These are phyloP conservation scores for Aquatica leii DNA, from an alignment of 2,888 invertebrate genomes.

Conservation along the genomic window DNA sequence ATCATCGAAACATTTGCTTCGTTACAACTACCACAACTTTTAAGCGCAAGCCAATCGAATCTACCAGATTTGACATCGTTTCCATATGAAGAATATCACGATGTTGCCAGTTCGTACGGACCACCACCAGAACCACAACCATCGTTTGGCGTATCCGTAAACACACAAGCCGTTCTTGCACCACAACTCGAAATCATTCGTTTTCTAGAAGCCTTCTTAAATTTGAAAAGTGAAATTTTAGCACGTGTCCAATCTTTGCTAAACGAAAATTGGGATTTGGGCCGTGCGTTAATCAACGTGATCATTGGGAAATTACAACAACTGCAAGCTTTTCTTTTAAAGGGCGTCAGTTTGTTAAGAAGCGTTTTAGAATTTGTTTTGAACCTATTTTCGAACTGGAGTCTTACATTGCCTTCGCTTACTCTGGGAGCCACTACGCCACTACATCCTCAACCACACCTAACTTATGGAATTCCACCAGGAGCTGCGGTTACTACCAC, in stretches of 20 bases:
- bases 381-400: constrained; percentile 42
- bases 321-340: constrained; percentile 45
- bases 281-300: constrained; percentile 41
- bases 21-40: not conserved
- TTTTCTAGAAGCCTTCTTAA: constrained; percentile 45
- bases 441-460: constrained; percentile 2
- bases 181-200: constrained; percentile 46
- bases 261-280: constrained; percentile 46
- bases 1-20: not conserved
- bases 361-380: constrained; percentile 46
- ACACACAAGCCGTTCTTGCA: constrained; percentile 22
- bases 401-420: constrained; percentile 33
- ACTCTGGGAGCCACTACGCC: constrained; percentile 17
- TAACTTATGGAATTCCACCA: constrained; percentile 20
- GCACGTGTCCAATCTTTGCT: constrained; percentile 40
- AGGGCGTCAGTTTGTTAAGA: constrained; percentile 43
- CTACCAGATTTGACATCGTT: not conserved
- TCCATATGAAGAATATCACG: constrained; percentile 14
- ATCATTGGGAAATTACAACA: constrained; percentile 42
- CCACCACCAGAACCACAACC: constrained; percentile 10
- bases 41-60: not conserved
- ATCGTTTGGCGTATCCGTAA: constrained; percentile 11
- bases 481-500: not conserved
- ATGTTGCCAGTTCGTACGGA: constrained; percentile 10
- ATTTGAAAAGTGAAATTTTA: constrained; percentile 45